Evolutionary conservation across 2,888 invertebrate genomes (phyloP).

Genomic region (Matsumyia berberina): DNA sequence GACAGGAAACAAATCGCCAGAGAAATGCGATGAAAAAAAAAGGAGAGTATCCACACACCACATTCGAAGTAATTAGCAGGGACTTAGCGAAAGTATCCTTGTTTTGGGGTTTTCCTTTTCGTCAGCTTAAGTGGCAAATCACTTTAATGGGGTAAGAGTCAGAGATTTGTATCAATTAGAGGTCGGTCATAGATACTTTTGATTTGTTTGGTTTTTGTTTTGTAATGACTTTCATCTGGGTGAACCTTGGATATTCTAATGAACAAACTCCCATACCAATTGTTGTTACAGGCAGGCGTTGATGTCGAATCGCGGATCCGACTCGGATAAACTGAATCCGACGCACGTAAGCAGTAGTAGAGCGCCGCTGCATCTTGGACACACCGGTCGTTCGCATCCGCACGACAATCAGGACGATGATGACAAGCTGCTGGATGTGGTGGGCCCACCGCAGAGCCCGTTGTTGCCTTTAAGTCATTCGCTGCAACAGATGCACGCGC

Average conservation of each 20-base stretch:
- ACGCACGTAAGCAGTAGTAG: constrained; percentile 86
- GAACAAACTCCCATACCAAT: constrained; percentile 81
- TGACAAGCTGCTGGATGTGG: constrained; percentile 93
- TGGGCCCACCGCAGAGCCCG: constrained; percentile 93
- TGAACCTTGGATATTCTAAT: constrained; percentile 83
- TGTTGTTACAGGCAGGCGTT: constrained; percentile 89
- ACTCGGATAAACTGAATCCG: constrained; percentile 85
- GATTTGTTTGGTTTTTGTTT: constrained; percentile 1
- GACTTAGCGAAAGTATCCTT: constrained; percentile 60
- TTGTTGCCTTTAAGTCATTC: constrained; percentile 86
- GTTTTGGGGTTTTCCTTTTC: constrained; percentile 25
- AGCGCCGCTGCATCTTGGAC: constrained; percentile 83
- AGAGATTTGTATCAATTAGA: constrained; percentile 51
- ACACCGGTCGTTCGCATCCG: constrained; percentile 83
- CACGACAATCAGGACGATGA: constrained; percentile 89
- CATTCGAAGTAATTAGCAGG: constrained; percentile 68
- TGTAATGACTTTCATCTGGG: constrained; percentile 38
- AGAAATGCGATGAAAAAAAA: constrained; percentile 18
- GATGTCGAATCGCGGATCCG: constrained; percentile 84
- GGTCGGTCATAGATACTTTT: constrained; percentile 44
- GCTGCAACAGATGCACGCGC: constrained; percentile 84
- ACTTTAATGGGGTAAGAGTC: constrained; percentile 56
- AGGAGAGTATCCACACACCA: constrained; percentile 6
- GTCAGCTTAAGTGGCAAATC: constrained; percentile 25
- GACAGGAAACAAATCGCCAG: constrained; percentile 42